Base-by-base conservation (phyloP, 2,113 vertebrate species). In the Chitala chitala region DNA sequence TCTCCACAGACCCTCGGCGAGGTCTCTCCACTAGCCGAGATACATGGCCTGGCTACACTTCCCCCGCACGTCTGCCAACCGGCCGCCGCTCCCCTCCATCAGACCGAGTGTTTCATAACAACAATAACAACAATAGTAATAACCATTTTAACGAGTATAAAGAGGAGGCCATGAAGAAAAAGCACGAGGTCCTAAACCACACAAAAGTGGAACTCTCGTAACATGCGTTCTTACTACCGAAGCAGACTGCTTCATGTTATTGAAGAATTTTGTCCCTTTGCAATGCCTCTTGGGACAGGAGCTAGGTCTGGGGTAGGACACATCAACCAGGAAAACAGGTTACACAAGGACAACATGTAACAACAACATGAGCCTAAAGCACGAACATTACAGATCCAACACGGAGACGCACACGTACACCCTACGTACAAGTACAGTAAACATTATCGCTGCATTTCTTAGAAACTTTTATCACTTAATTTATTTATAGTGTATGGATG, bases 391-490 rank as follows among this genome's bases (percentile, higher is more conserved):
- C 82, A 69, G 74, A 38, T 29, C 33, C 33, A 38, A 59, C 17
- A 80, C 68, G 73, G n/a, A 75, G 63, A 84, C 5, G 82, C 36
- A 81, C 74, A 80, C 58, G 85, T 79, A 84, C 75, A 76, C 61
- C 75, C 82, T 74, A 54, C 68, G 68, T 33, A 74, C 20, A 73
- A 56, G 22, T 48, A 85, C 84, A 83, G 33, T 54, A 8, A 74
- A 86, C 84, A 80, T 75, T 59, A 83, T 13, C 78, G 82, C 84
- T 81, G 87, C 86, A 85, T 82, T 74, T 76, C 73, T 79, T 82
- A 75, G 81, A 70, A 71, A 72, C 68, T 81, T 80, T 75, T 78
- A n/a, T n/a, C n/a, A n/a, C n/a, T n/a, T n/a, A n/a, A n/a, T 61
- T 69, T 55, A 51, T 71, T 53, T 74, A 53, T 44, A 68, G 42